Percentiles rank a stretch among this genome's conserved stretches.
These are phyloP conservation scores for Chionis minor DNA, from an alignment of 2,113 vertebrate genomes.

Conservation along the genomic window DNA sequence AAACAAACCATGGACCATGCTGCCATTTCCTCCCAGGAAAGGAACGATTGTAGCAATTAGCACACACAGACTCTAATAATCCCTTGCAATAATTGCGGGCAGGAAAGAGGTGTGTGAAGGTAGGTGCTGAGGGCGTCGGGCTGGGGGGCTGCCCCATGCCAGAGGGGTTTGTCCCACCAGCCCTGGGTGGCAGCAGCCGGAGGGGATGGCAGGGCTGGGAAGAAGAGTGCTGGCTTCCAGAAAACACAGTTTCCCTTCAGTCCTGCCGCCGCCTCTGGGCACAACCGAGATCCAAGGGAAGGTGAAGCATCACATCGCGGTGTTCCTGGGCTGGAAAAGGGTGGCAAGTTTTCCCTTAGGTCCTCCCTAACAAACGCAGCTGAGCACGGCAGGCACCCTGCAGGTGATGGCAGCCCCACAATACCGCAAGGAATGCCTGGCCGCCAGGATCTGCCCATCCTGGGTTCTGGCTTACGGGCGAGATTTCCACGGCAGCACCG, in stretches of 20 bases:
- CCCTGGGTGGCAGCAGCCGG: background rate
- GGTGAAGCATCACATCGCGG: background rate
- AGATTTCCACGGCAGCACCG: background rate
- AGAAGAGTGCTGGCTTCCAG: background rate
- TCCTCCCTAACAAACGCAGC: background rate
- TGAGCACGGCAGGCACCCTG: background rate
- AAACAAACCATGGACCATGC: background rate
- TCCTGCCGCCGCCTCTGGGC: background rate
- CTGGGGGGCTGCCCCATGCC: background rate
- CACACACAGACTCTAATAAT: background rate
- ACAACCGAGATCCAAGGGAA: background rate
- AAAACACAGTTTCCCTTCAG: background rate
- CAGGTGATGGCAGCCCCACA: background rate
- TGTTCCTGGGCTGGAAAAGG: background rate
- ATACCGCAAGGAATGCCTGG: background rate
- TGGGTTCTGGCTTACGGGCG: background rate
- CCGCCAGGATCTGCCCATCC: background rate
- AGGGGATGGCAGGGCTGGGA: background rate
- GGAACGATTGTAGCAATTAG: background rate
- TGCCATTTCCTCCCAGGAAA: background rate
- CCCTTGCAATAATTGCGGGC: background rate
- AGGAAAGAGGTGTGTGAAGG: background rate
- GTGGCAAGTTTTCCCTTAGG: background rate
- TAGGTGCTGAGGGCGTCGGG: background rate
- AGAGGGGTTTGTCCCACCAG: background rate